These are phyloP conservation scores for Megalonaias nervosa DNA, from an alignment of 1,140 invertebrate genomes.

Conservation along the genomic window DNA sequence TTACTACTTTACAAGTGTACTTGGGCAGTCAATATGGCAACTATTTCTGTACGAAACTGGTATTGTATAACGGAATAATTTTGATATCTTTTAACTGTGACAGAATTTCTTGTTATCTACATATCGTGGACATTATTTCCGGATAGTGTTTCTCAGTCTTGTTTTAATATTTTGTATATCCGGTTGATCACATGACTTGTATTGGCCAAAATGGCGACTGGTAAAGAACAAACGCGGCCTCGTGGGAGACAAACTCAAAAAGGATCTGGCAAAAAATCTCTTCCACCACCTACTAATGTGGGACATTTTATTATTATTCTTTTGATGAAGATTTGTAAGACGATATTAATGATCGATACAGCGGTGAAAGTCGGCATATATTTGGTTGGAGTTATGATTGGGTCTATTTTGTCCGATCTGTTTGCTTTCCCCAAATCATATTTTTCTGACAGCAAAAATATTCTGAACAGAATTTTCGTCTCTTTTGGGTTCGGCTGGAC, in stretches of 20 bases:
- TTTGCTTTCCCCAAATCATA: conserved; percentile 85
- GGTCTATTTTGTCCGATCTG: conserved; percentile 87
- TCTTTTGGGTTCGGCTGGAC: conserved; percentile 98
- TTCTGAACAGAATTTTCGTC: conserved; percentile 94
- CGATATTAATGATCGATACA: conserved; percentile 84
- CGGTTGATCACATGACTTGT: conserved; percentile 1
- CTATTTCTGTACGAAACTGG: too few relatives aligned
- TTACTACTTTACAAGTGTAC: too few relatives aligned
- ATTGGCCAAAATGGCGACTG: conserved; percentile 41
- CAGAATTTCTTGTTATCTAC: too few relatives aligned
- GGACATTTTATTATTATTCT: conserved; percentile 86
- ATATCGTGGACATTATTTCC: too few relatives aligned
- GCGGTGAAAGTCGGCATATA: conserved; percentile 91
- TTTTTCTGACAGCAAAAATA: conserved; percentile 88
- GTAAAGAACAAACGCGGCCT: background rate
- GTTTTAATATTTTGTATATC: too few relatives aligned
- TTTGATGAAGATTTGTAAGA: conserved; percentile 90
- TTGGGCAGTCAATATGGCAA: too few relatives aligned
- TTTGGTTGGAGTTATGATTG: conserved; percentile 83
- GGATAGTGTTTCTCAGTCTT: too few relatives aligned
- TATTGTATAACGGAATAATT: too few relatives aligned
- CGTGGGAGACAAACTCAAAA: conserved; percentile 11
- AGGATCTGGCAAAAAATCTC: conserved; percentile 76
- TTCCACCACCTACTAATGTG: conserved; percentile 85
- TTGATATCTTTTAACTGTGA: too few relatives aligned